Conservation (phyloP, 2,797 vertebrate genomes). For the Gallinago nigripennis region DNA sequence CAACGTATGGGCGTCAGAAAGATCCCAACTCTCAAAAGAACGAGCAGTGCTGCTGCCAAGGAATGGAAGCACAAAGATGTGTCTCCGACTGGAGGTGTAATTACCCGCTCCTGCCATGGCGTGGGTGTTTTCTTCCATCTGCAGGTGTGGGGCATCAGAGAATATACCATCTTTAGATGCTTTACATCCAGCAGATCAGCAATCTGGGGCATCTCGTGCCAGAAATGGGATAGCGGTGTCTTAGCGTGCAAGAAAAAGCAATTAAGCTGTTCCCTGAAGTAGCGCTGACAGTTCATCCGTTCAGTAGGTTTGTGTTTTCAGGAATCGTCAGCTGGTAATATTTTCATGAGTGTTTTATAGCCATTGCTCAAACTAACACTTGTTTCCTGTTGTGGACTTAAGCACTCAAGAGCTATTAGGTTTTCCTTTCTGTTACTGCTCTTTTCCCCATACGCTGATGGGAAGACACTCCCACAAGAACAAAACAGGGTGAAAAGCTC, state of each 20-base stretch:
- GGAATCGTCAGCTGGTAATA: background rate
- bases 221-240: background rate
- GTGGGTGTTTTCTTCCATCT: background rate
- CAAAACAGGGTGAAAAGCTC: background rate
- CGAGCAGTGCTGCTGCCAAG: background rate
- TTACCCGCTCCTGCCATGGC: background rate
- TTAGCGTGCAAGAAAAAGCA: background rate
- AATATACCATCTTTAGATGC: background rate
- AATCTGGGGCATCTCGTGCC: background rate
- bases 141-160: background rate
- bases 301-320: background rate
- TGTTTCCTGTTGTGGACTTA: background rate
- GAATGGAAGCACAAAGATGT: background rate
- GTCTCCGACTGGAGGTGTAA: background rate
- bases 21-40: background rate
- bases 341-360: background rate
- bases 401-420: background rate
- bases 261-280: background rate
- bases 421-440: background rate
- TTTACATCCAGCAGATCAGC: background rate
- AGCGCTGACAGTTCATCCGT: background rate
- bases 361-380: background rate
- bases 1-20: background rate
- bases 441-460: background rate
- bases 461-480: background rate